phyloP scores from a whole-genome alignment of 2,888 invertebrate species.

The Sphaerophoria rueppellii region DNA sequence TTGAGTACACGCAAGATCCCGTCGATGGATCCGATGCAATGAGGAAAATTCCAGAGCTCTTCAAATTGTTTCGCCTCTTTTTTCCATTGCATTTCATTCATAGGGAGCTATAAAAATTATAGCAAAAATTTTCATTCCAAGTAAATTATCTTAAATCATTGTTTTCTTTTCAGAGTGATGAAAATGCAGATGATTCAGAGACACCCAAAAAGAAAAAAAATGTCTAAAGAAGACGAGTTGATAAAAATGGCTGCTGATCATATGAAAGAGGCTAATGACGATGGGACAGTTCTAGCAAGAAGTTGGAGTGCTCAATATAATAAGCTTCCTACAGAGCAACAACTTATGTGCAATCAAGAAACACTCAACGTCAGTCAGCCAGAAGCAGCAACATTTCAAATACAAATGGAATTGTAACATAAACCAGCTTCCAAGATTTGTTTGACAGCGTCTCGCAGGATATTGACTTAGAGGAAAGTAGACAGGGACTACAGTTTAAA shows the following conservation, averaged over 20 bases:
- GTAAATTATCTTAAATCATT: conserved; percentile 10
- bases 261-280: conserved; percentile 17
- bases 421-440: conserved; percentile 4
- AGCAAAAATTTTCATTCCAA: background rate
- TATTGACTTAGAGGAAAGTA: background rate
- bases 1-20: conserved; percentile 20
- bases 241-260: conserved; percentile 18
- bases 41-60: no score
- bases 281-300: conserved; percentile 35
- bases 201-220: background rate
- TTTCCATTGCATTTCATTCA: conserved; percentile 29
- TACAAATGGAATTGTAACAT: background rate
- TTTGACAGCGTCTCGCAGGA: background rate
- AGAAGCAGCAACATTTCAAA: conserved; percentile 7
- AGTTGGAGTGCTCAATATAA: conserved; percentile 37
- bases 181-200: background rate
- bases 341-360: conserved; percentile 4
- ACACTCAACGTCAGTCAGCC: background rate
- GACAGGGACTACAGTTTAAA: background rate
- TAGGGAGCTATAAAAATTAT: conserved; percentile 36
- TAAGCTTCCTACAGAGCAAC: conserved; percentile 25
- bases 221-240: conserved; percentile 4
- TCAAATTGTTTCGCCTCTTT: conserved; percentile 22
- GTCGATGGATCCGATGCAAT: conserved; percentile 45
- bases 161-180: conserved; percentile 15